Percentiles rank a stretch among this genome's conserved stretches.
These are phyloP conservation scores for Hemicordylus capensis DNA, from an alignment of 2,113 vertebrate genomes.

Conservation along the genomic window DNA sequence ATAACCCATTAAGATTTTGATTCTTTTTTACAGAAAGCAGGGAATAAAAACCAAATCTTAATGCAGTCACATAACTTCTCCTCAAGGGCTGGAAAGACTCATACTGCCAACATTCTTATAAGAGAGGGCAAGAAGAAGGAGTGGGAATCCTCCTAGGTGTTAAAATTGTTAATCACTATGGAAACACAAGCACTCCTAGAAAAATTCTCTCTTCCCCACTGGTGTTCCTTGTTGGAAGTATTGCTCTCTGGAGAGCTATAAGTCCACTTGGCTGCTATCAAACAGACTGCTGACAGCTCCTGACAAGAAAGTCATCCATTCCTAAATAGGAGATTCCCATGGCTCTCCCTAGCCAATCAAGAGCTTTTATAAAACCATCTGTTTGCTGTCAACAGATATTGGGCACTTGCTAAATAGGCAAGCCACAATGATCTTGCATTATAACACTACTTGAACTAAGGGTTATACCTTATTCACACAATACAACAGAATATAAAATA, in stretches of 20 bases:
- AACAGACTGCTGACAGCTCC: constrained; percentile 52
- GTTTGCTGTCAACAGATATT: constrained; percentile 41
- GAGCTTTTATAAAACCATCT: constrained; percentile 35
- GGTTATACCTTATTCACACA: constrained; percentile 1
- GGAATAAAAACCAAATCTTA: constrained; percentile 28
- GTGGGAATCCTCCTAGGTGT: neutral
- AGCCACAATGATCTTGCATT: neutral
- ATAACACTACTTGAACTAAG: neutral
- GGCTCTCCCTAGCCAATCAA: constrained; percentile 31
- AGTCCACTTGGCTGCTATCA: constrained; percentile 61
- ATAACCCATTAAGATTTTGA: constrained; percentile 32
- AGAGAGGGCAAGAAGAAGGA: neutral
- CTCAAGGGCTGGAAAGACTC: neutral
- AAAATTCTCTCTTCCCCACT: neutral
- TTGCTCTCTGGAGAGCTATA: constrained; percentile 45
- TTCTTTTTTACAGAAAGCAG: neutral
- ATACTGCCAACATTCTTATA: constrained; percentile 13
- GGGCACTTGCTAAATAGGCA: neutral
- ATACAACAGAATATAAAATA: neutral
- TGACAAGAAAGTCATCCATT: constrained; percentile 18
- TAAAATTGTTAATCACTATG: neutral
- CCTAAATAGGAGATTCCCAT: constrained; percentile 44
- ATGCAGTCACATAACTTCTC: constrained; percentile 20
- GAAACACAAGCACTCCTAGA: neutral
- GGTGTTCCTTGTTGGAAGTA: constrained; percentile 21